Evolutionary conservation across 2,797 vertebrate species (phyloP).

Genomic region (Dromococcyx pavoninus): DNA sequence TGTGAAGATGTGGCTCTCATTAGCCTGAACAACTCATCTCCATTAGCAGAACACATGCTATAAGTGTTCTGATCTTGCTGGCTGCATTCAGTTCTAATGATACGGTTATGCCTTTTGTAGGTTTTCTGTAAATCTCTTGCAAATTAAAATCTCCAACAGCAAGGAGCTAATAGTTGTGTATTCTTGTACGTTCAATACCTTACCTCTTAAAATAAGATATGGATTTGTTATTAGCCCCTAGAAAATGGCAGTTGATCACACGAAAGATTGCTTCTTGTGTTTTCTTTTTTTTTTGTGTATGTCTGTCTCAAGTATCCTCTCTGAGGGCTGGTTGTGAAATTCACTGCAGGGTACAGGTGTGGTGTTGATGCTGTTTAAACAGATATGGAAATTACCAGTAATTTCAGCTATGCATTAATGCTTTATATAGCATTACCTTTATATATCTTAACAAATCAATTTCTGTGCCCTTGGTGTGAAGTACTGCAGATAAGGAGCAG

Average conservation of each 20-base stretch:
- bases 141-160: neutral
- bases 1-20: neutral
- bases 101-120: neutral
- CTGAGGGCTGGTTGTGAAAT: neutral
- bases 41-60: neutral
- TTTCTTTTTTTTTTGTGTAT: neutral
- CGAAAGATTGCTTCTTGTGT: neutral
- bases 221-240: slow-evolving; percentile 30
- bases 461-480: slow-evolving; percentile 39
- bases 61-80: neutral
- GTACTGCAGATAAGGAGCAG: slow-evolving; percentile 32
- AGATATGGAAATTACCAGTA: neutral
- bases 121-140: slow-evolving; percentile 9
- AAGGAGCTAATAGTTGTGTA: neutral
- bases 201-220: slow-evolving; percentile 36
- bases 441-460: slow-evolving; percentile 44
- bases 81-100: neutral
- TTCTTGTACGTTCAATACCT: neutral
- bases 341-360: neutral
- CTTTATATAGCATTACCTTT: slow-evolving; percentile 14
- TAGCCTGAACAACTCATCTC: neutral
- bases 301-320: neutral
- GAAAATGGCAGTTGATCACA: slow-evolving; percentile 30
- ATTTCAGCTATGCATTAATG: neutral
- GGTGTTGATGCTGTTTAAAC: neutral